phyloP scores from a whole-genome alignment of 2,888 invertebrate genomes.

The Augochlorella aurata region DNA sequence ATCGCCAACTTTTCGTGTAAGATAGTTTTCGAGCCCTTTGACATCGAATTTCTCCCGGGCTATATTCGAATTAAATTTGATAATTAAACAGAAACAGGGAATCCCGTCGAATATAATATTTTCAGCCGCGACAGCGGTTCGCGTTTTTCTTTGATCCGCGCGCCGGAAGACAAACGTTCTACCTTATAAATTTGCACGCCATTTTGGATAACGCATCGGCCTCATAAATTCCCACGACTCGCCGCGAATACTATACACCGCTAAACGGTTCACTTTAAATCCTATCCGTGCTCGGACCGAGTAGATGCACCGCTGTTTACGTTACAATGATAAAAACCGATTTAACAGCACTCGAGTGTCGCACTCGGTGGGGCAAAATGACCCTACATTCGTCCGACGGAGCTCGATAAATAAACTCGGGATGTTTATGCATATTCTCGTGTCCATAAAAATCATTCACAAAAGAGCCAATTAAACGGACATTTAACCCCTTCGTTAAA shows the following conservation, averaged over 20 bases:
- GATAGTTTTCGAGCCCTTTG: constrained; percentile 4
- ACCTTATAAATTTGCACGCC: neutral
- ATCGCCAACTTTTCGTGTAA: neutral
- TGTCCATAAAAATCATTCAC: neutral
- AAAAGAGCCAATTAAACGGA: neutral
- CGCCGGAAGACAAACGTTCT: neutral
- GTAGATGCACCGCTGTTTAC: neutral
- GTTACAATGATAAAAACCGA: constrained; percentile 11
- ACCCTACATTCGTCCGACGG: neutral
- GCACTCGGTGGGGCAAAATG: constrained; percentile 9
- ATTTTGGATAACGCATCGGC: neutral
- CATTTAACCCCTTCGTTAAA: neutral
- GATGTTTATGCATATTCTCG: constrained; percentile 3
- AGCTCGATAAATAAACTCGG: neutral
- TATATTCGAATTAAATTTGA: constrained; percentile 5
- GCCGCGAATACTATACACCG: neutral
- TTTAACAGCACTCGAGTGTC: constrained; percentile 4
- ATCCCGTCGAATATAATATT: neutral
- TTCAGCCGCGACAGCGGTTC: neutral
- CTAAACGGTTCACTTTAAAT: constrained; percentile 2
- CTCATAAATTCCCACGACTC: constrained; percentile 1
- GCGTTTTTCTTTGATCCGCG: neutral
- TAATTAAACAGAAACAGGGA: neutral
- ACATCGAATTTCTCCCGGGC: neutral
- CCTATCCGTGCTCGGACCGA: neutral